Evolutionary conservation across 2,888 invertebrate genomes (phyloP), one percentile per base, ranked within the genome.

Genomic region (Epinotia demarniana): DNA sequence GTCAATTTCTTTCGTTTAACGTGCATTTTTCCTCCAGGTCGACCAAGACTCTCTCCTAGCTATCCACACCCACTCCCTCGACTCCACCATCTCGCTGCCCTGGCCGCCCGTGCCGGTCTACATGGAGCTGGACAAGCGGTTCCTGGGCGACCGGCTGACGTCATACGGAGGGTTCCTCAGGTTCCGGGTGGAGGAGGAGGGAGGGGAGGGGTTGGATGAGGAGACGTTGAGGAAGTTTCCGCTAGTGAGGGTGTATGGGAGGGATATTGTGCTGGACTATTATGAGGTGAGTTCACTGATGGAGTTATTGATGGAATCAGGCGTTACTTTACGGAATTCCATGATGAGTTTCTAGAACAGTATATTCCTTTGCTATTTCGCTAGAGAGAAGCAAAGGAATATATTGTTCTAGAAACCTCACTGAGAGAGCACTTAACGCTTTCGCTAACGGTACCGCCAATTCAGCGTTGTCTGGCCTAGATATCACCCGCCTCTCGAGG

Each of bases 121-220:
- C 90, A 97, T 98, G 96, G 96, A 95, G 82, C 92, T 99, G 18
- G 98, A 98, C 0, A 94, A 95, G 12, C 95, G 96, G 72, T 98
- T 99, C 89, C 95, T 97, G 16, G 98, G 98, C 0, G 99, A 99
- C 90, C 94, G 97, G 87, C 96, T 98, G 18, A 95, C 97, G 78
- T 98, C 99, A 27, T 99, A 99, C 90, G 98, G 98, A 39, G 99
- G 99, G 5, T 96, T 96, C 78, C 91, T 99, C 66, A 95, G 97
- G 78, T 99, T 99, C 87, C 95, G 95, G 1, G 95, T 97, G 0
- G 95, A 96, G 71, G 96, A 96, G 78, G 96, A 96, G 62, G 95
- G 95, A 0, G 94, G 95, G 0, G 94, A 95, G 53, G 92, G 95
- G 23, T 95, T 96, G 49, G 89, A 93, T 0, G 89, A 91, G 5